Evolutionary conservation across 64 coral and sea anemone species (phyloP).

Genomic region (Pachyseris speciosa): DNA sequence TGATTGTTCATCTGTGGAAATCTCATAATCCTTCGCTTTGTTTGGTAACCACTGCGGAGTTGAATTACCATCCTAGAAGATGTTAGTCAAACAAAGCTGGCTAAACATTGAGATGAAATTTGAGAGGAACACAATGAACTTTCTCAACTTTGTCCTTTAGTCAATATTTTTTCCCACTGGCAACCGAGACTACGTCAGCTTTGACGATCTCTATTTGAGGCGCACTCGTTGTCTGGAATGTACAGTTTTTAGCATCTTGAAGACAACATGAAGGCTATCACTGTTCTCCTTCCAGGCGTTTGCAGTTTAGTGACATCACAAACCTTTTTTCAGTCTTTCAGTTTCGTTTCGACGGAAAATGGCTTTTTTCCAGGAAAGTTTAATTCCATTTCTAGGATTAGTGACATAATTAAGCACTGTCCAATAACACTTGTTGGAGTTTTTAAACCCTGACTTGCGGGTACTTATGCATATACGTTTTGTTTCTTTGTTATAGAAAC

Average conservation of each 20-base stretch:
- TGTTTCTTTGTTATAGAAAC: neutral
- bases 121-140: too few relatives aligned
- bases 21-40: neutral
- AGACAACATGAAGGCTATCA: constrained; percentile 26
- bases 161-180: neutral
- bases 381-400: too few relatives aligned
- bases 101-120: neutral
- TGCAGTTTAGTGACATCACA: neutral
- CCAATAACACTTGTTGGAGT: too few relatives aligned
- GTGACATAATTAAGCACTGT: too few relatives aligned
- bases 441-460: neutral
- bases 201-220: constrained; percentile 8
- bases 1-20: neutral
- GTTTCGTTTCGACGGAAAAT: too few relatives aligned
- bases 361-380: too few relatives aligned
- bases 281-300: neutral
- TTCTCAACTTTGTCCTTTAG: neutral
- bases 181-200: neutral
- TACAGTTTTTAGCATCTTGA: constrained; percentile 9
- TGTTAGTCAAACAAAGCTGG: neutral
- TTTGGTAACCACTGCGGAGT: neutral
- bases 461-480: too few relatives aligned
- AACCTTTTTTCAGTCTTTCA: neutral
- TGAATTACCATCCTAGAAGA: neutral
- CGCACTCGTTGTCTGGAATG: neutral